phyloP scores from a whole-genome alignment of 2,888 invertebrate genomes.

The Spialia ferax region DNA sequence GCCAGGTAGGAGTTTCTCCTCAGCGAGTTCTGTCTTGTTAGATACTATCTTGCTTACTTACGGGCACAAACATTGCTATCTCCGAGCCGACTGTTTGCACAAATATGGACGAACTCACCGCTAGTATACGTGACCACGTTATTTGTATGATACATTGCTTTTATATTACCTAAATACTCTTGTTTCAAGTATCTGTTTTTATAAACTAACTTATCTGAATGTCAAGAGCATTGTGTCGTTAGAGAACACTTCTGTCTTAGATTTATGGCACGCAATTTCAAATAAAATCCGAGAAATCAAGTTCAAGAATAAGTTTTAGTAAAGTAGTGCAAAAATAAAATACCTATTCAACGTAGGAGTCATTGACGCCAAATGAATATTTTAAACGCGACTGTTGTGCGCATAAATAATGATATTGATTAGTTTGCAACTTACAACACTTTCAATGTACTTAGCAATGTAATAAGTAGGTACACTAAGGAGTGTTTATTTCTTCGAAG shows the following conservation, averaged over 20 bases:
- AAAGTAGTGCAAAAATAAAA: neutral
- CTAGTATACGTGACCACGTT: slow-evolving; percentile 68
- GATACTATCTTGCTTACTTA: slow-evolving; percentile 55
- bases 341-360: neutral
- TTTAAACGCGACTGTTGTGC: neutral
- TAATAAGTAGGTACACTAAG: neutral
- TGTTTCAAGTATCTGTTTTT: slow-evolving; percentile 42
- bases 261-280: slow-evolving; percentile 5
- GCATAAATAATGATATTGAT: slow-evolving; percentile 6
- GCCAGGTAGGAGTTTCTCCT: slow-evolving; percentile 69
- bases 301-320: neutral
- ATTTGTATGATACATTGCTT: slow-evolving; percentile 53
- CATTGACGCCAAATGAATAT: slow-evolving; percentile 17
- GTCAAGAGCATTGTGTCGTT: slow-evolving; percentile 17
- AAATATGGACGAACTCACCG: slow-evolving; percentile 71
- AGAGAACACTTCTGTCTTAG: slow-evolving; percentile 1
- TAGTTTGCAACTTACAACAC: neutral
- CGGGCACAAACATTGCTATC: slow-evolving; percentile 75
- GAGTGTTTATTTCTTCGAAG: neutral
- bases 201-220: slow-evolving; percentile 10
- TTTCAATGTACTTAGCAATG: slow-evolving; percentile 3
- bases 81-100: slow-evolving; percentile 71
- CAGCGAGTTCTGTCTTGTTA: slow-evolving; percentile 51
- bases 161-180: slow-evolving; percentile 48
- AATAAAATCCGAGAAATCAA: neutral